A percentile compares a stretch with the other conserved stretches of the same genome.
Evolutionary conservation across 2,113 vertebrate genomes (phyloP).

Genomic region (Oplegnathus fasciatus): DNA sequence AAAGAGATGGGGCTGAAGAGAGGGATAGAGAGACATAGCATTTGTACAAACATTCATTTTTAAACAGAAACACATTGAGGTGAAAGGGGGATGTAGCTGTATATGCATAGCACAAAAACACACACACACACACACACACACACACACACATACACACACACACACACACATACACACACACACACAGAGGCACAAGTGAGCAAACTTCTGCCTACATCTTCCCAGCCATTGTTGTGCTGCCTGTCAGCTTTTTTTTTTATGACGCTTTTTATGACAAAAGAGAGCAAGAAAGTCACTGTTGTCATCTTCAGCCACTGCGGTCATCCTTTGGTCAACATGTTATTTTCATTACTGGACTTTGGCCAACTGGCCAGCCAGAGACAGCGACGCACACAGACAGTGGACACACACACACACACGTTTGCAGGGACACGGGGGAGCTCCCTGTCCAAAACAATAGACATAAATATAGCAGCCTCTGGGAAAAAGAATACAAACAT

Average conservation of each 20-base stretch:
- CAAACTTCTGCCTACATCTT: slow-evolving; percentile 15
- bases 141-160: too few species aligned
- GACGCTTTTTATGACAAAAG: slow-evolving; percentile 40
- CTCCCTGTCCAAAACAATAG: slow-evolving; percentile 88
- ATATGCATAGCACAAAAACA: background rate
- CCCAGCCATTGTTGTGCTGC: slow-evolving; percentile 60
- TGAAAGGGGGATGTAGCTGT: background rate
- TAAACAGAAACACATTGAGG: background rate
- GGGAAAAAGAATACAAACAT: slow-evolving; percentile 90
- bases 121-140: too few species aligned
- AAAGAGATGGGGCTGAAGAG: too few species aligned
- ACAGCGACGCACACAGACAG: slow-evolving; percentile 34
- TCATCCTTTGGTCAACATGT: slow-evolving; percentile 85
- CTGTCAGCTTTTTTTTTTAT: slow-evolving; percentile 50
- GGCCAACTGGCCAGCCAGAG: slow-evolving; percentile 84
- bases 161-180: background rate
- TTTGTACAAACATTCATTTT: background rate
- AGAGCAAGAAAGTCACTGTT: slow-evolving; percentile 50
- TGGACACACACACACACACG: slow-evolving; percentile 47
- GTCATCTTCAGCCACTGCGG: slow-evolving; percentile 61
- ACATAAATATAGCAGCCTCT: slow-evolving; percentile 93
- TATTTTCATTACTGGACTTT: slow-evolving; percentile 87
- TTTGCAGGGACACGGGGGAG: slow-evolving; percentile 41
- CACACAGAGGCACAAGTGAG: background rate
- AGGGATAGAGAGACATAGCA: too few species aligned